These are phyloP conservation scores for Sporophila hypoxantha DNA, from an alignment of 2,113 vertebrate species.

Conservation along the genomic window DNA sequence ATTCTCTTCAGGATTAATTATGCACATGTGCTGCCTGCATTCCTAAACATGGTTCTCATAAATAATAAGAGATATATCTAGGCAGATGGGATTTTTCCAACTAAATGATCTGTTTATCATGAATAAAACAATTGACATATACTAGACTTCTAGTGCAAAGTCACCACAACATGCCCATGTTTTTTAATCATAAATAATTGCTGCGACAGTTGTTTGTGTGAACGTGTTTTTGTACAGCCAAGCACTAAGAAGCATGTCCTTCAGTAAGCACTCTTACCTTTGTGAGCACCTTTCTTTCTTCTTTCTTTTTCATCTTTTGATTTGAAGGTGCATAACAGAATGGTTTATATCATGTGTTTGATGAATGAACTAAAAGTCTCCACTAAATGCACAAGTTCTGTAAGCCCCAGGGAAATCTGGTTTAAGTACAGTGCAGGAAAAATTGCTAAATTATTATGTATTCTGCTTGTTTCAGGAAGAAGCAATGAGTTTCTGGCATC, in stretches of 20 bases:
- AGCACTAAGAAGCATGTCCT: conserved; percentile 44
- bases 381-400: conserved; percentile 13
- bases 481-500: not conserved
- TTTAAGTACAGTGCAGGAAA: conserved; percentile 34
- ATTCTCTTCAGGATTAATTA: conserved; percentile 98
- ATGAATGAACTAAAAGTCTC: conserved; percentile 25
- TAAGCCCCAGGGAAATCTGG: not conserved
- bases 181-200: conserved; percentile 73
- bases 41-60: conserved; percentile 91
- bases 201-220: conserved; percentile 59
- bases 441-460: not conserved
- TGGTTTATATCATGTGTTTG: conserved; percentile 17
- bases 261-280: conserved; percentile 35
- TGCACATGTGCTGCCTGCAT: conserved; percentile 87
- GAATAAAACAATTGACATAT: conserved; percentile 74
- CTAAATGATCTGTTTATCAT: conserved; percentile 78
- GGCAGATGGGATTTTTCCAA: conserved; percentile 85
- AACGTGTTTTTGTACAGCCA: conserved; percentile 49
- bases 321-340: conserved; percentile 16
- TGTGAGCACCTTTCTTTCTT: conserved; percentile 7
- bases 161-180: conserved; percentile 64
- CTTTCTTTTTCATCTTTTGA: not conserved
- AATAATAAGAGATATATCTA: conserved; percentile 91
- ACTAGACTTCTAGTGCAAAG: conserved; percentile 65
- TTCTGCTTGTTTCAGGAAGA: conserved; percentile 16